Conservation (phyloP, 2,797 vertebrate species). For the Phoxinus dragarum region DNA sequence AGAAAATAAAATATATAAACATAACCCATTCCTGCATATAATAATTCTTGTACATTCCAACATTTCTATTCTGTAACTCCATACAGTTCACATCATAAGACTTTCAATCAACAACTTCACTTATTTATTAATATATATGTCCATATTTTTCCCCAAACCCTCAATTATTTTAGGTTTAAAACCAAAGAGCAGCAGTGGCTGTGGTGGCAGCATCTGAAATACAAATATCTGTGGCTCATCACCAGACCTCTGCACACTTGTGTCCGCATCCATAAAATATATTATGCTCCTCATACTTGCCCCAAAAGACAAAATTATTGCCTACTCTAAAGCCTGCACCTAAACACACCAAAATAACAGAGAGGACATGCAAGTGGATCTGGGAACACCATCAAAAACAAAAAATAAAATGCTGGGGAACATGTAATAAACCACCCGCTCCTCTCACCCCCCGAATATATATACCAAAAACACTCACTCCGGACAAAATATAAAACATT, state of each 20-base stretch:
- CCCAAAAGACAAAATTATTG: conserved; percentile 32
- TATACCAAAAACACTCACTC: conserved; percentile 33
- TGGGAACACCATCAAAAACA: conserved; percentile 43
- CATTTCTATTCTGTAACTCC: conserved; percentile 2
- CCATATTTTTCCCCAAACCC: background rate
- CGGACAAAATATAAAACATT: conserved; percentile 55
- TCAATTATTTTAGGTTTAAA: conserved; percentile 34
- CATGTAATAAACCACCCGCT: conserved; percentile 24
- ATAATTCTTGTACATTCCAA: conserved; percentile 43
- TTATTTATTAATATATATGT: background rate
- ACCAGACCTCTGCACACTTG: background rate
- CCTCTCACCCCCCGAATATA: conserved; percentile 27
- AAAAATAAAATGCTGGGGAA: conserved; percentile 30
- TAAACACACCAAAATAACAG: conserved; percentile 67
- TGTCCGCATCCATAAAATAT: conserved; percentile 31
- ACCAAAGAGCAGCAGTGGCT: conserved; percentile 26
- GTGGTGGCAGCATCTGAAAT: conserved; percentile 16
- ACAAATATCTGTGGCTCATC: background rate
- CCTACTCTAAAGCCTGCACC: conserved; percentile 49
- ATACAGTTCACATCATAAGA: conserved; percentile 39
- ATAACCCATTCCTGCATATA: conserved; percentile 42
- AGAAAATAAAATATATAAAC: conserved; percentile 61
- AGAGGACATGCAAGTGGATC: conserved; percentile 65
- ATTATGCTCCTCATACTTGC: background rate
- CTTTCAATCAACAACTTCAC: conserved; percentile 35